Evolutionary conservation across 2,888 invertebrate genomes (phyloP), one percentile per base, ranked within the genome.

Genomic region (Polydrusus cervinus): DNA sequence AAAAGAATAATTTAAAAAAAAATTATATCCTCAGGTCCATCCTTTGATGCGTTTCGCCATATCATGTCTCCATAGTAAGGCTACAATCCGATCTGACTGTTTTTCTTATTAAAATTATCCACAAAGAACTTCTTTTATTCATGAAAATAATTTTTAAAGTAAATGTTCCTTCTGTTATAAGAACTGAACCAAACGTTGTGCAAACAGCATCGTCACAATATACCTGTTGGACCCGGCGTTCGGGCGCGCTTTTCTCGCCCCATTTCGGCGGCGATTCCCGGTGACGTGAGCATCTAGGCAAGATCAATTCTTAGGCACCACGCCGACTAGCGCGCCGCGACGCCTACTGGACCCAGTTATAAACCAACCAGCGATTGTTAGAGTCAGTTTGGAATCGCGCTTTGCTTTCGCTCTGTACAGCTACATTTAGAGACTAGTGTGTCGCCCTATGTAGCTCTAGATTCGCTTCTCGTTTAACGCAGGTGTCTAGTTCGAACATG

Each of bases 281-380:
- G 75, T 72, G 75, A 71, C 71, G 75, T 71, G 68, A 71, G 75
- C 75, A 71, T 75, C 67, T 51, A 75, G 71, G 68, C 68, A 64
- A 68, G 75, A 75, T 75, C 75, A 75, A 75, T 75, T 71, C 75
- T 60, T 62, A 64, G 75, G 75, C 75, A 67, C 75, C 75, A 75
- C 76, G 76, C 72, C 71, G 73, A 45, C 76, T 69, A 55, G 69
- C 40, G 72, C 72, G 73, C 69, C 66, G 69, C 57, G 65, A 64
- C 75, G 67, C 43, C 62, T 49, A 53, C 53, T 55, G 67, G 68
- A 65, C 43, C 69, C 76, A 76, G 76, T 76, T 43, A 49, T 47
- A 70, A 73, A 51, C 69, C 66, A 76, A 73, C 72, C 73, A 76
- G 69, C 72, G 65, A 14, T 64, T 53, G 73, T 69, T 69, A 47